These are phyloP conservation scores for Diplazon laetatorius DNA, from an alignment of 2,888 invertebrate genomes.

Conservation along the genomic window DNA sequence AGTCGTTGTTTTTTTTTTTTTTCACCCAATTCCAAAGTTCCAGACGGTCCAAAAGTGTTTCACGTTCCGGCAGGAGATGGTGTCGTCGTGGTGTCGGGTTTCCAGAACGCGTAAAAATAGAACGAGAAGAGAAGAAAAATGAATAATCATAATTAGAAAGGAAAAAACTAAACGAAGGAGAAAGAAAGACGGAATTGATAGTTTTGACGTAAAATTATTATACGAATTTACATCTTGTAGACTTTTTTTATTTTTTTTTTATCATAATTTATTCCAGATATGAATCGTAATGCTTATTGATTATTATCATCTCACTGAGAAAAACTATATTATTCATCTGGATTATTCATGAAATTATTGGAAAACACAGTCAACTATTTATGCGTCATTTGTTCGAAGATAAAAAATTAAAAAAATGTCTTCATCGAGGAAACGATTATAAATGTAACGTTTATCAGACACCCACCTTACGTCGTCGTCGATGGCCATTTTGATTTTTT, in stretches of 20 bases:
- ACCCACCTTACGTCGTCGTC: slow-evolving; percentile 69
- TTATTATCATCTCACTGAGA: too few species aligned
- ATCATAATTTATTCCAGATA: too few species aligned
- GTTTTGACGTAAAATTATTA: too few species aligned
- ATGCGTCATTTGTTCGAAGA: neutral
- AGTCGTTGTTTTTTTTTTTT: slow-evolving; percentile 4
- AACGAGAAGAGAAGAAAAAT: slow-evolving; percentile 48
- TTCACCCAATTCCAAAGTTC: too few species aligned
- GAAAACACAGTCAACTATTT: too few species aligned
- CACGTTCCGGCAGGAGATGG: slow-evolving; percentile 39
- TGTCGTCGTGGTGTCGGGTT: slow-evolving; percentile 57
- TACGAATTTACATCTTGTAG: too few species aligned
- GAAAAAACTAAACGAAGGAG: neutral
- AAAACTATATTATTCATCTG: too few species aligned
- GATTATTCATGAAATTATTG: too few species aligned
- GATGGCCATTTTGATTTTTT: slow-evolving; percentile 65
- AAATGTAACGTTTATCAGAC: slow-evolving; percentile 23
- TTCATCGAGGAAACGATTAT: too few species aligned
- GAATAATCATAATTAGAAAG: slow-evolving; percentile 14
- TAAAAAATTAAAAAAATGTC: neutral
- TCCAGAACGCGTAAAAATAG: slow-evolving; percentile 59
- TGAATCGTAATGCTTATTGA: too few species aligned
- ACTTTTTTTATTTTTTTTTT: too few species aligned
- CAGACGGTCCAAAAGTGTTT: slow-evolving; percentile 36
- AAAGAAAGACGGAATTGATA: too few species aligned